Base-by-base conservation (phyloP, 2,888 invertebrate species). In the Pandemis corylana region DNA sequence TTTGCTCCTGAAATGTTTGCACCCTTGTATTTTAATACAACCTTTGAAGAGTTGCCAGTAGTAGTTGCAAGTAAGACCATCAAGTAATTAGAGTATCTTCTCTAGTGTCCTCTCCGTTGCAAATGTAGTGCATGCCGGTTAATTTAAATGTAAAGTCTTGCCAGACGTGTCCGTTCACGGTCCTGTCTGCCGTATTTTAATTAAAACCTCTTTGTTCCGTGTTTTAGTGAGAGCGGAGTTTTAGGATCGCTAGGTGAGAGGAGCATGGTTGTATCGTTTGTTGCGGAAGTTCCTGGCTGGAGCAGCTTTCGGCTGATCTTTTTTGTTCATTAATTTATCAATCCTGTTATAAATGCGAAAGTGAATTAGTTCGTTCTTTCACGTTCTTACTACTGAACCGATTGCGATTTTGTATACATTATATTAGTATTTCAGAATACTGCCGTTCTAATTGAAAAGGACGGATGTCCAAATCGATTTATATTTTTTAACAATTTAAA, bases 61-160 rank as follows among this genome's bases (percentile, higher is more conserved):
- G n/a, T n/a, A n/a, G n/a, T n/a, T 28, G 1, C 12, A 28, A 56
- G 28, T 59, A 59, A 59, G 59, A 10, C 5, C 10, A 59, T 59
- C 59, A 59, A 59, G 59, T 59, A 28, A 59, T 59, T 28, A 28
- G 28, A 9, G n/a, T 15, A 15, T n/a, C 53, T n/a, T 36, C 28
- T 36, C 28, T 36, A 36, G 20, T 56, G 59, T 10, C 59, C 59
- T 59, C 59, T 59, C 28, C 28, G 20, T 59, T 59, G 59, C 59
- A 28, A 59, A 59, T 28, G 59, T 28, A 59, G 59, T 59, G 59
- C 59, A 59, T 59, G 59, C 12, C 59, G 75, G 80, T 78, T 82
- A 79, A 82, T 83, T 83, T 82, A 82, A 81, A 84, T 82, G 84
- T 83, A 81, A 82, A 81, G 80, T 78, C 78, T 76, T 77, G 77